These are phyloP conservation scores for Zaprionus taronus DNA, from an alignment of 1,140 invertebrate species.

Conservation along the genomic window DNA sequence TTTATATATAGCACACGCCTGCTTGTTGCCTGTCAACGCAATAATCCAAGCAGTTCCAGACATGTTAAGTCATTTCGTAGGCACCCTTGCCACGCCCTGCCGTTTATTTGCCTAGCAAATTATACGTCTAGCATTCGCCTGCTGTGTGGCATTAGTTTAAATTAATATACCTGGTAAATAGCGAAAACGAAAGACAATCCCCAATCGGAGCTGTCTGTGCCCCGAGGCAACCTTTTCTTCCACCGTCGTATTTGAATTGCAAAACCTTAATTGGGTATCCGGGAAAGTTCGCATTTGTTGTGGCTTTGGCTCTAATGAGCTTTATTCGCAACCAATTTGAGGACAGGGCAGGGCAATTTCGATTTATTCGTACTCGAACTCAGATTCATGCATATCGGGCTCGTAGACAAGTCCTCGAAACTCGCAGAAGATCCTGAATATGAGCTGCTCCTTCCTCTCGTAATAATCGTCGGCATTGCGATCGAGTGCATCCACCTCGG, in stretches of 20 bases:
- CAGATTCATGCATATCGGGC: slow-evolving; percentile 10
- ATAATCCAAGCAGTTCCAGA: slow-evolving; percentile 70
- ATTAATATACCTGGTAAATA: slow-evolving; percentile 62
- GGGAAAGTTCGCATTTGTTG: not conserved
- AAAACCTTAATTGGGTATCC: slow-evolving; percentile 54
- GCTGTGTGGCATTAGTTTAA: slow-evolving; percentile 65
- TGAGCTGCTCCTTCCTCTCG: slow-evolving; percentile 55
- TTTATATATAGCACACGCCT: slow-evolving; percentile 38
- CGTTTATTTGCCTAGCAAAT: slow-evolving; percentile 55
- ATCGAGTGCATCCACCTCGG: slow-evolving; percentile 44
- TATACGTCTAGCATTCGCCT: slow-evolving; percentile 62
- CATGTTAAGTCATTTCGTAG: slow-evolving; percentile 75
- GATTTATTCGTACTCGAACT: not conserved
- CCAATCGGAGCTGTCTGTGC: slow-evolving; percentile 10
- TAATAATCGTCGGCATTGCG: slow-evolving; percentile 52
- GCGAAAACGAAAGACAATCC: slow-evolving; percentile 9
- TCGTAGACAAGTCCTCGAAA: slow-evolving; percentile 36
- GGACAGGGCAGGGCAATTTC: not conserved
- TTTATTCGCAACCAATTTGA: slow-evolving; percentile 20
- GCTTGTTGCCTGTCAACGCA: slow-evolving; percentile 57
- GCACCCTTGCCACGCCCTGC: slow-evolving; percentile 23
- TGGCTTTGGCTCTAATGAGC: not conserved
- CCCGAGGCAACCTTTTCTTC: slow-evolving; percentile 10
- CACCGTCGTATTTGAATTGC: slow-evolving; percentile 1
- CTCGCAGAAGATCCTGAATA: slow-evolving; percentile 65